Percentiles rank a stretch among this genome's conserved stretches.
Evolutionary conservation across 2,113 vertebrate genomes (phyloP).

Genomic region (Xenopus borealis): DNA sequence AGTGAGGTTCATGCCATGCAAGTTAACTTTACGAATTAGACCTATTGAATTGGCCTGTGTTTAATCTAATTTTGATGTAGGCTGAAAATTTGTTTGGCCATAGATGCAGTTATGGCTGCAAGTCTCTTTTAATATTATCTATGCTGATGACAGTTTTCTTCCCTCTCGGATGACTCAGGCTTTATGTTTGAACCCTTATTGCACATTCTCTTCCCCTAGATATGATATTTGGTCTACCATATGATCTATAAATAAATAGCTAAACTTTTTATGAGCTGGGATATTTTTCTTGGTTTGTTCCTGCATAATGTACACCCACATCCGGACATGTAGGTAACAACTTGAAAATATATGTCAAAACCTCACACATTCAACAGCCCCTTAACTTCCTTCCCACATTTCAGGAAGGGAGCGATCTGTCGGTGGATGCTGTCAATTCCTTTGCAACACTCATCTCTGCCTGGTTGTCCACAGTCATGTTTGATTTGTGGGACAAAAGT

Average conservation of each 20-base stretch:
- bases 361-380: neutral
- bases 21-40: too few relatives aligned
- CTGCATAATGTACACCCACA: neutral
- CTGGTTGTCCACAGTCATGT: constrained; percentile 21
- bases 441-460: constrained; percentile 28
- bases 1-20: too few relatives aligned
- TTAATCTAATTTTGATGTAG: too few relatives aligned
- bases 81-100: too few relatives aligned
- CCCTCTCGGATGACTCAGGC: too few relatives aligned
- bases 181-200: too few relatives aligned
- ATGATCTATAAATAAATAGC: neutral
- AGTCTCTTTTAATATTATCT: too few relatives aligned
- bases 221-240: neutral
- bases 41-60: too few relatives aligned
- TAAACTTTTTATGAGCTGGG: neutral
- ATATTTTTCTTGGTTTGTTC: neutral
- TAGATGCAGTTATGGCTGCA: too few relatives aligned
- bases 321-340: constrained; percentile 10
- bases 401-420: constrained; percentile 51
- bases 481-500: constrained; percentile 54
- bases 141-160: too few relatives aligned
- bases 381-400: constrained; percentile 28
- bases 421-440: constrained; percentile 38
- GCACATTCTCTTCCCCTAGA: neutral
- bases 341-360: constrained; percentile 5